Percentiles rank a stretch among this genome's conserved stretches.
Conservation (phyloP, 2,888 invertebrate species). For the Philereme vetulata region DNA sequence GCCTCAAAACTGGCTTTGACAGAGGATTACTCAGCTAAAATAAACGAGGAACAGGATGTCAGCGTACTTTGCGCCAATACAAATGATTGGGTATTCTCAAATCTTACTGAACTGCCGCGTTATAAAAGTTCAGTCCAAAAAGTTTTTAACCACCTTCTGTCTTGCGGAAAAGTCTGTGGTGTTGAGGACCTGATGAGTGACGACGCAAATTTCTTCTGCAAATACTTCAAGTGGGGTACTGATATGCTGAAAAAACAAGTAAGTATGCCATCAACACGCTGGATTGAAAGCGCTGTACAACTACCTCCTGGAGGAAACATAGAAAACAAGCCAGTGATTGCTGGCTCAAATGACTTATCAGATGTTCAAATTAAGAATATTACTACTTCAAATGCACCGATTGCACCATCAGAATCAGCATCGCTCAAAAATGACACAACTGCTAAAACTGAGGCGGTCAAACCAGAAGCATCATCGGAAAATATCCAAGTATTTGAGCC, state of each 20-base stretch:
- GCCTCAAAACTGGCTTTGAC: slow-evolving; percentile 46
- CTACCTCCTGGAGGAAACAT: slow-evolving; percentile 17
- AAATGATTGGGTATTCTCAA: slow-evolving; percentile 57
- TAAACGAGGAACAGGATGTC: slow-evolving; percentile 53
- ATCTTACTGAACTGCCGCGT: slow-evolving; percentile 43
- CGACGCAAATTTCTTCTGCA: slow-evolving; percentile 66
- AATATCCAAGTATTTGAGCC: slow-evolving; percentile 21
- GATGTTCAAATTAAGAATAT: slow-evolving; percentile 30
- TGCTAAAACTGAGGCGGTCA: slow-evolving; percentile 18
- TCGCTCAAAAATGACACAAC: slow-evolving; percentile 6
- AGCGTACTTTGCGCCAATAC: slow-evolving; percentile 54
- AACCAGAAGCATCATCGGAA: slow-evolving; percentile 24
- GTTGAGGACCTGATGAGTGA: slow-evolving; percentile 49
- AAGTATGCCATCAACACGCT: slow-evolving; percentile 21
- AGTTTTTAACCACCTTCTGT: slow-evolving; percentile 47
- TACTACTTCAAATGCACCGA: slow-evolving; percentile 12
- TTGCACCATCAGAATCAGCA: slow-evolving; percentile 8
- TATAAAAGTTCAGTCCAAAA: slow-evolving; percentile 50
- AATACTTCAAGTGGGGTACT: slow-evolving; percentile 69
- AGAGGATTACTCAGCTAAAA: slow-evolving; percentile 48
- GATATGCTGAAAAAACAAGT: slow-evolving; percentile 46
- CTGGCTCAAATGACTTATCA: slow-evolving; percentile 20
- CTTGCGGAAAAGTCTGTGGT: slow-evolving; percentile 64
- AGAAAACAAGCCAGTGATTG: slow-evolving; percentile 16
- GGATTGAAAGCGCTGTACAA: slow-evolving; percentile 24